A percentile compares a stretch with the other conserved stretches of the same genome.
phyloP scores from a whole-genome alignment of 2,797 vertebrate species.

The Mormyrops boulengeri region DNA sequence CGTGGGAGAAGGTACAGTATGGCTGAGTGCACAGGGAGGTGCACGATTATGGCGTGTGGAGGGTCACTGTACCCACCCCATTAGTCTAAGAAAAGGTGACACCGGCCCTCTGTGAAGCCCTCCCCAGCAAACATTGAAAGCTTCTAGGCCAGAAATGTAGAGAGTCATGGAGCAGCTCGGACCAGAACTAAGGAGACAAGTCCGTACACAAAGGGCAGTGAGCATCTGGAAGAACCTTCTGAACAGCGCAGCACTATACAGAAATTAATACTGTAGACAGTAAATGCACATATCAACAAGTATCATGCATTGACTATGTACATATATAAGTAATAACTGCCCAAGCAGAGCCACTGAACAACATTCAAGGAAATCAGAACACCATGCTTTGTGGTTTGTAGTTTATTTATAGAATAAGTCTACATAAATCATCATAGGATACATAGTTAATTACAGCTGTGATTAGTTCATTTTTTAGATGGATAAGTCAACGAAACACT shows the following conservation, averaged over 20 bases:
- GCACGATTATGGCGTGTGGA: background rate
- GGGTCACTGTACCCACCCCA: background rate
- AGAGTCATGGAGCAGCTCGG: background rate
- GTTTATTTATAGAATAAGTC: constrained; percentile 51
- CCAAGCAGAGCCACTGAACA: background rate
- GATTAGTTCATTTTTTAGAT: constrained; percentile 39
- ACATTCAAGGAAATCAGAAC: background rate
- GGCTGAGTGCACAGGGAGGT: background rate
- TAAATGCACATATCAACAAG: background rate
- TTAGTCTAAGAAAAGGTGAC: background rate
- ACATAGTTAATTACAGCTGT: constrained; percentile 43
- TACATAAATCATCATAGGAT: constrained; percentile 47
- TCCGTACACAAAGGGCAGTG: background rate
- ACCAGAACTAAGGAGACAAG: background rate
- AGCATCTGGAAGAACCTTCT: no score
- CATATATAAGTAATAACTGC: background rate
- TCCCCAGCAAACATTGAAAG: background rate
- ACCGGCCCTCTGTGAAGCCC: background rate
- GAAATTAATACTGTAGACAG: background rate
- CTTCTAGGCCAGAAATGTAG: background rate
- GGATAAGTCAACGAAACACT: constrained; percentile 42
- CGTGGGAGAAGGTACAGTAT: background rate
- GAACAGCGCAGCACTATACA: background rate
- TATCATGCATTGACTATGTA: background rate
- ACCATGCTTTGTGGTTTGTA: constrained; percentile 25